Evolutionary conservation across 2,113 vertebrate species (phyloP).

Genomic region (Nothobranchius kuhntae): DNA sequence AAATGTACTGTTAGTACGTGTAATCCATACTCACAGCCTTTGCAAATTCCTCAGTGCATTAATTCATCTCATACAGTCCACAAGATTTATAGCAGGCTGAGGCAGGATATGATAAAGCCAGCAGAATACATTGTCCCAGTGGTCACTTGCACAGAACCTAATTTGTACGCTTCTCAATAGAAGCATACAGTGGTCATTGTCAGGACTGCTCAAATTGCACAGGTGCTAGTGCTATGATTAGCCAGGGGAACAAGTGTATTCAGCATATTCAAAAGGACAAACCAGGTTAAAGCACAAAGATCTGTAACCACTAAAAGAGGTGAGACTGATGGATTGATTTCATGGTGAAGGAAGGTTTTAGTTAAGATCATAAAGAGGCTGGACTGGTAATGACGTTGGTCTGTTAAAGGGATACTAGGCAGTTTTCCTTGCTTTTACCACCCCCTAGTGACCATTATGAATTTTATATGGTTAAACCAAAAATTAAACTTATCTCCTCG

Average conservation of each 20-base stretch:
- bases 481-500: too few relatives aligned
- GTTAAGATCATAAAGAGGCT: not conserved
- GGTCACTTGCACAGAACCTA: conserved; percentile 45
- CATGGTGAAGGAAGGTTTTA: conserved; percentile 8
- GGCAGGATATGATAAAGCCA: conserved; percentile 58
- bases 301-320: conserved; percentile 12
- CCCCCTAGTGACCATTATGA: too few relatives aligned
- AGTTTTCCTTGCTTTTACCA: too few relatives aligned
- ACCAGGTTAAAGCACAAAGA: conserved; percentile 26
- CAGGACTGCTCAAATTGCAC: conserved; percentile 46
- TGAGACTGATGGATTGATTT: conserved; percentile 10
- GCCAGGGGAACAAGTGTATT: conserved; percentile 24
- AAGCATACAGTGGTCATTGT: conserved; percentile 56
- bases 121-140: conserved; percentile 55
- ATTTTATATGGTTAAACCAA: too few relatives aligned
- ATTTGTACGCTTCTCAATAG: conserved; percentile 59
- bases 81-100: conserved; percentile 69
- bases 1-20: conserved; percentile 57
- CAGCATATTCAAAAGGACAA: conserved; percentile 27
- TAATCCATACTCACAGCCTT: conserved; percentile 65
- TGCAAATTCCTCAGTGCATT: conserved; percentile 63
- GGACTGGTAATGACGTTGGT: too few relatives aligned
- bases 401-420: too few relatives aligned
- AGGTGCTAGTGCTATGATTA: conserved; percentile 39
- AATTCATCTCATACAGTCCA: conserved; percentile 59